Evolutionary conservation across 2,797 vertebrate genomes (phyloP), one percentile per base, ranked within the genome.

Genomic region (Oreochromis grahami): DNA sequence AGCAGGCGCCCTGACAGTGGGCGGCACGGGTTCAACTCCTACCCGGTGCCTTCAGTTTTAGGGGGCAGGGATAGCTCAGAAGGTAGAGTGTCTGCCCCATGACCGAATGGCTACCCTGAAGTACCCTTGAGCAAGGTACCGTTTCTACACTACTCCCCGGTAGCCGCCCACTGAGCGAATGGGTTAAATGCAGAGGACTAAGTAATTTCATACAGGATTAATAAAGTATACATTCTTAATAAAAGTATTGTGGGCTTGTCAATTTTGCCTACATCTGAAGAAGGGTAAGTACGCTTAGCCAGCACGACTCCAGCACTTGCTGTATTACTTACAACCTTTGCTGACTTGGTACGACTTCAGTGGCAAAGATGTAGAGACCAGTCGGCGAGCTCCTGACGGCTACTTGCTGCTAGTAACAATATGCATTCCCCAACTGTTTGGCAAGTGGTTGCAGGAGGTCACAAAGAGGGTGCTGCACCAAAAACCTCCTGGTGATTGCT

Each of bases 331-430:
- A 72, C 76, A 58, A 78, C 29, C 15, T 60, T 77, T 21, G 29
- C 32, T 68, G 34, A 19, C 36, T 82, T n/a, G 5, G n/a, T 43
- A 11, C 38, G 56, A 41, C n/a, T 13, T 43, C n/a, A 43, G 13
- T 68, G 1, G 21, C 36, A 6, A 14, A 68, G 36, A 4, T 24
- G 7, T 15, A 43, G n/a, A 68, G 36, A 41, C 2, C 36, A 43
- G 1, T 43, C 63, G 24, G 5, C 0, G 2, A 4, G 2, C 34
- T 7, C 6, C 58, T 63, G 17, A 36, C 34, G 14, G 36, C 36
- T 43, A 15, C n/a, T 68, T 38, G n/a, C 7, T 0, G 63, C n/a
- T 43, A 15, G 2, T 24, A 1, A 48, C 8, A 48, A 68, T 0
- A n/a, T 68, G 36, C 10, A 9, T 43, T 68, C n/a, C n/a, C 63